These are phyloP conservation scores for Dromius quadrimaculatus DNA, from an alignment of 2,888 invertebrate species.

Conservation along the genomic window DNA sequence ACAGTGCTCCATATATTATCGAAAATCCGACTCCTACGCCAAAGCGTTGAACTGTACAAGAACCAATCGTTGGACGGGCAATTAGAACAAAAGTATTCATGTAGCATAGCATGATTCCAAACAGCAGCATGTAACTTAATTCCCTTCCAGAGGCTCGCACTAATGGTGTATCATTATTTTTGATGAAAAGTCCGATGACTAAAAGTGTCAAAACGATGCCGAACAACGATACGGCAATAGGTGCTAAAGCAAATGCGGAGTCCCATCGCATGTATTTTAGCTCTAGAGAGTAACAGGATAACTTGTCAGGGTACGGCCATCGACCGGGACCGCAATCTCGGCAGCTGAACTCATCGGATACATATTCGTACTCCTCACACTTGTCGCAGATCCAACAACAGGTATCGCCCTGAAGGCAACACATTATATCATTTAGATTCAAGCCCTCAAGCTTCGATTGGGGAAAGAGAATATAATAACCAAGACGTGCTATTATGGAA, in stretches of 20 bases:
- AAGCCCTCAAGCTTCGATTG: too few relatives aligned
- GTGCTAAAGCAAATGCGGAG: slow-evolving; percentile 74
- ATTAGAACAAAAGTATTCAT: slow-evolving; percentile 74
- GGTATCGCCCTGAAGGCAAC: slow-evolving; percentile 69
- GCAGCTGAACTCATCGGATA: slow-evolving; percentile 75
- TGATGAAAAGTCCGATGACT: slow-evolving; percentile 74
- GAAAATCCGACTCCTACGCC: slow-evolving; percentile 76
- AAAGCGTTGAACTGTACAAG: slow-evolving; percentile 74
- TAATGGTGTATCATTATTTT: slow-evolving; percentile 75
- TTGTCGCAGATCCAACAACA: slow-evolving; percentile 85
- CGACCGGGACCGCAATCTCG: slow-evolving; percentile 73
- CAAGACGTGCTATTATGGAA: too few relatives aligned
- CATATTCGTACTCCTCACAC: slow-evolving; percentile 77
- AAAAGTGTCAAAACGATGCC: slow-evolving; percentile 73
- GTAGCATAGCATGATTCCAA: slow-evolving; percentile 74
- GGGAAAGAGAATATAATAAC: too few relatives aligned
- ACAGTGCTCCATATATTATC: slow-evolving; percentile 74
- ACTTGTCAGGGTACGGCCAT: slow-evolving; percentile 74
- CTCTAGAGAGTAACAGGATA: slow-evolving; percentile 73
- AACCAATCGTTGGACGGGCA: slow-evolving; percentile 70
- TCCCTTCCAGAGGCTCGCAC: slow-evolving; percentile 75
- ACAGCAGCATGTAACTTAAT: slow-evolving; percentile 73
- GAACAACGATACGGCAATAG: slow-evolving; percentile 73
- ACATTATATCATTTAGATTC: too few relatives aligned
- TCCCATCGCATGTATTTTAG: slow-evolving; percentile 77